Evolutionary conservation across 2,888 invertebrate genomes (phyloP), one percentile per base, ranked within the genome.

Genomic region (Cryptophagus acutangulus): DNA sequence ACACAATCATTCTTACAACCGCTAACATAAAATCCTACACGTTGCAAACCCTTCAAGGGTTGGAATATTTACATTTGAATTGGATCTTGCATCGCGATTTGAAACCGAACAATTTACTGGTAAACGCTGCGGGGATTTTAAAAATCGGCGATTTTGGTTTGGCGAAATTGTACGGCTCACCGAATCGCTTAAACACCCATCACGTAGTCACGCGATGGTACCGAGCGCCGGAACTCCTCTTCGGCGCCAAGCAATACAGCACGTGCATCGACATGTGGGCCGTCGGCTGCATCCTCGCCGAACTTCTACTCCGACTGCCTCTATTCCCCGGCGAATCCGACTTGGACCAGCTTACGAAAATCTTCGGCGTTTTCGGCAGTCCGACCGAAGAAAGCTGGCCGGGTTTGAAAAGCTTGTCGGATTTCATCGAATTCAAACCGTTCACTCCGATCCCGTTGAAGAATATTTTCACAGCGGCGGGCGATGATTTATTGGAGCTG

Each of bases 61-160:
- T 99, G 41, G 94, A 99, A 70, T 97, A 93, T 70, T 74, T 99
- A 31, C 97, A 99, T 67, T 75, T 79, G 51, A 87, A 93, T 67
- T 99, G 95, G 93, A 93, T 99, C 58, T 72, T 99, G 36, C 99
- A 99, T 66, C 80, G 97, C 66, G 99, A 99, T 79, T 75, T 99
- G 57, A 99, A 99, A 69, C 99, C 99, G 1, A 99, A 99, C 69
- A 99, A 99, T 75, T 81, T 99, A 61, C 75, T 99, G 16, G 88
- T 99, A 15, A 92, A 95, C 67, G 77, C 84, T 16, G 81, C 85
- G 54, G 99, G 99, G 3, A 77, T 95, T 14, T 71, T 99, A 3
- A 99, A 99, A 74, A 87, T 99, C 58, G 97, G 94, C 48, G 99
- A 99, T 80, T 99, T 99, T 76, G 99, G 99, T 65, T 75, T 99